Base-by-base conservation (phyloP, 1,140 invertebrate genomes). In the Trissolcus basalis region DNA sequence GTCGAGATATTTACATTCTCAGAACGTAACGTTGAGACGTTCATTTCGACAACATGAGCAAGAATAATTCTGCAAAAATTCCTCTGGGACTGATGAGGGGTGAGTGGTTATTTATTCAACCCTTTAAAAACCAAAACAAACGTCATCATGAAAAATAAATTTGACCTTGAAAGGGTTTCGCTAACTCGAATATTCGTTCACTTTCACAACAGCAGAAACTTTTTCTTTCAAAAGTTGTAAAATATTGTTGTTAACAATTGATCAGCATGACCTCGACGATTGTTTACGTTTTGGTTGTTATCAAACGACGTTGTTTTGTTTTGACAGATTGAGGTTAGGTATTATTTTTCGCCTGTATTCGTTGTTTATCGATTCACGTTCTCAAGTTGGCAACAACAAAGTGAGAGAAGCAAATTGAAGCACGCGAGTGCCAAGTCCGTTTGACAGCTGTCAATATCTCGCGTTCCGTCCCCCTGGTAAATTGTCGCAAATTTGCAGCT, bases 21-120 rank as follows among this genome's bases (percentile, higher is more conserved):
- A 13, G 12, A 53, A 13, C 16, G 61, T 69, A 69, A 53, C 19
- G 15, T 32, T 56, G 4, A 19, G 15, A 64, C 16, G 15, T 55
- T 27, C 36, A n/a, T 4, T 39, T 3, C 39, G 15, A 79, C 59
- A 27, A 88, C n/a, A n/a, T 88, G 86, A 83, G 65, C 47, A 87
- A 82, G 55, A 81, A 84, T 1, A 86, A 82, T 59, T 81, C 85
- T 5, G 81, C 79, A 5, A 88, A 87, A 81, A 80, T 88, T 19
- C 86, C 83, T n/a, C 54, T 89, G 33, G 80, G 82, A 33, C 87
- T 88, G 86, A 83, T 88, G 41, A 86, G 83, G 80, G 87, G 87
- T 88, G 59, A 58, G 71, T 19, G 4, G 13, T 43, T 33, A 0
- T 33, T 45, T 44, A 3, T 10, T 4, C 14, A 16, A 39, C 7